Conservation (phyloP, 2,113 vertebrate species). For the Pandion haliaetus region DNA sequence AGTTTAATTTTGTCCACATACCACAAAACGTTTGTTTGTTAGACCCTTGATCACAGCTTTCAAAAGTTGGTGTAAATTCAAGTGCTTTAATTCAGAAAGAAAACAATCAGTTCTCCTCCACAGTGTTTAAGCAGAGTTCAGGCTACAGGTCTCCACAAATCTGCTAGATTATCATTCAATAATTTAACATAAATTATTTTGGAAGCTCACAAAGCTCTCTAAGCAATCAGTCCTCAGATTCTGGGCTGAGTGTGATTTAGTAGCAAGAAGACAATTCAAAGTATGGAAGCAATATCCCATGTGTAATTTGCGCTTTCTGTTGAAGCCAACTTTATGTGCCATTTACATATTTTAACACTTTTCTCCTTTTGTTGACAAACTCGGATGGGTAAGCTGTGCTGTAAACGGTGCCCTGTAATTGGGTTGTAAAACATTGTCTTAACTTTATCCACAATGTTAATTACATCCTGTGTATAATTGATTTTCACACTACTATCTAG, state of each 20-base stretch:
- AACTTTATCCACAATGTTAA: conserved; percentile 22
- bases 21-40: neutral
- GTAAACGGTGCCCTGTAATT: conserved; percentile 44
- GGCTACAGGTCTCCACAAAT: neutral
- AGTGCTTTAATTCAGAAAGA: neutral
- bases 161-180: neutral
- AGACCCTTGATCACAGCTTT: neutral
- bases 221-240: neutral
- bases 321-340: conserved; percentile 4
- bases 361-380: conserved; percentile 47
- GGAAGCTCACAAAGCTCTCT: neutral
- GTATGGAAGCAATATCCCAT: neutral
- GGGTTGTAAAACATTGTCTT: conserved; percentile 53
- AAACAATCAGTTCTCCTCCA: neutral
- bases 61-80: neutral
- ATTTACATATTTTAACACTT: conserved; percentile 47
- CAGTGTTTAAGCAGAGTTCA: neutral
- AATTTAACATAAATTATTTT: neutral
- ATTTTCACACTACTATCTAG: conserved; percentile 40
- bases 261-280: neutral
- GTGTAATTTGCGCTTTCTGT: neutral
- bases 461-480: conserved; percentile 56
- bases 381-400: conserved; percentile 24
- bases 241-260: neutral
- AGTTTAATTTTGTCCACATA: neutral